Evolutionary conservation across 2,888 invertebrate species (phyloP), one percentile per base, ranked within the genome.

Genomic region (Cephus rjabovi): DNA sequence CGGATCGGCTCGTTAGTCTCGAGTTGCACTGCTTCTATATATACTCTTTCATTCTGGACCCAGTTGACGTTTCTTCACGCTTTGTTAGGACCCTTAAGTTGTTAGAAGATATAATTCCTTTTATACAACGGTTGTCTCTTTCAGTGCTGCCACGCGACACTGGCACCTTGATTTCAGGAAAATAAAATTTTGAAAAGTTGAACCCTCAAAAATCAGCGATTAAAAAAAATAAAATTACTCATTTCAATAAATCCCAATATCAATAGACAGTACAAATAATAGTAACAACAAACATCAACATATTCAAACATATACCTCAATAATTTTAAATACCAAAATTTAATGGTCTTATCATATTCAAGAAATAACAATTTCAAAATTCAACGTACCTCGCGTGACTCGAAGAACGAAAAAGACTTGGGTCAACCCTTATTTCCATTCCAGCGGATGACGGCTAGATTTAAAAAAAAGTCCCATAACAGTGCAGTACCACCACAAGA

Each of bases 91-190:
- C 34, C 70, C 70, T 56, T 23, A 56, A 56, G 56, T 56, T 56
- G 56, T 56, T 56, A 56, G 56, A 56, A 56, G 56, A 23, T 56
- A 56, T 23, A 56, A 56, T 9, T 56, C 56, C 68, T 77, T 77
- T 74, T 30, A 37, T 77, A n/a, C 15, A 31, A 6, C 31, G 12
- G 9, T 71, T 71, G 12, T 71, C 33, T 3, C n/a, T 71, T 34
- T 1, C 31, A 15, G 68, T 71, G 35, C 80, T 34, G 85, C 80
- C 86, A 86, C 86, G 84, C 86, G 86, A 86, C 86, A 80, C 30
- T 70, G 31, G 11, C 15, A 40, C 40, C 56, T 9, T 23, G 56
- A 56, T 9, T 1, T 56, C 9, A 56, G 6, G 0, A 56, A 56
- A 56, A 56, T 23, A 56, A 56, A 56, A 56, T 9, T 15, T 40